Conservation (phyloP, 2,888 invertebrate species). For the Cenopis cana region DNA sequence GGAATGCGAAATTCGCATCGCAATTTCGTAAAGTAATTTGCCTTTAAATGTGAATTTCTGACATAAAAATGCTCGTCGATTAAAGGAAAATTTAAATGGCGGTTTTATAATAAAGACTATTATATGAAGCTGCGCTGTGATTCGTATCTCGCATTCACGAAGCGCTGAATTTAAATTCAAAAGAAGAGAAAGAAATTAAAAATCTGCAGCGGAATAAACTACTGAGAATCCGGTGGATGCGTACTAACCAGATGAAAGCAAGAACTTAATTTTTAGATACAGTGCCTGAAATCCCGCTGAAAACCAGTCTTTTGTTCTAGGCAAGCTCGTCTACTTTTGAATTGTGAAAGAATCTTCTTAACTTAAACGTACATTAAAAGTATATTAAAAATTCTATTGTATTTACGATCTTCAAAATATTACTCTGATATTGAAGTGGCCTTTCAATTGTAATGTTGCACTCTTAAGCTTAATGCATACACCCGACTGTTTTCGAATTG, state of each 20-base stretch:
- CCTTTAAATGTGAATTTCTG: slow-evolving; percentile 1
- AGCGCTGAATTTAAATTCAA: slow-evolving; percentile 67
- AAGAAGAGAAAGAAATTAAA: slow-evolving; percentile 70
- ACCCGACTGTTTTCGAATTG: too few species aligned
- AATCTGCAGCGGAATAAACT: slow-evolving; percentile 65
- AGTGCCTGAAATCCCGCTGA: slow-evolving; percentile 49
- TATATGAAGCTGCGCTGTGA: slow-evolving; percentile 59
- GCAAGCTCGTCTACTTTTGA: slow-evolving; percentile 28
- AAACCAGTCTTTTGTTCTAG: slow-evolving; percentile 46
- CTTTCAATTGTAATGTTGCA: too few species aligned
- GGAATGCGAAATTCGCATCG: slow-evolving; percentile 1
- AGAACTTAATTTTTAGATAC: slow-evolving; percentile 49
- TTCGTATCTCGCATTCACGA: slow-evolving; percentile 63
- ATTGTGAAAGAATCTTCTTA: slow-evolving; percentile 2
- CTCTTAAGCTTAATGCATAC: too few species aligned
- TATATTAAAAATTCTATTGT: not conserved
- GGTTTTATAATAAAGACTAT: slow-evolving; percentile 47
- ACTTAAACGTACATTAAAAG: not conserved
- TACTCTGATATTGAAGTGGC: too few species aligned
- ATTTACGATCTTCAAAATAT: not conserved
- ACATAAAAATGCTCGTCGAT: slow-evolving; percentile 22
- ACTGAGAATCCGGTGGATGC: slow-evolving; percentile 59
- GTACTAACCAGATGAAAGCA: slow-evolving; percentile 52
- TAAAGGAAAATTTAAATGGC: slow-evolving; percentile 17
- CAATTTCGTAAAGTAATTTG: slow-evolving; percentile 18